A percentile compares a stretch with the other conserved stretches of the same genome.
Evolutionary conservation across 1,140 invertebrate species (phyloP).

Genomic region (Pogonognathellus flavescens): DNA sequence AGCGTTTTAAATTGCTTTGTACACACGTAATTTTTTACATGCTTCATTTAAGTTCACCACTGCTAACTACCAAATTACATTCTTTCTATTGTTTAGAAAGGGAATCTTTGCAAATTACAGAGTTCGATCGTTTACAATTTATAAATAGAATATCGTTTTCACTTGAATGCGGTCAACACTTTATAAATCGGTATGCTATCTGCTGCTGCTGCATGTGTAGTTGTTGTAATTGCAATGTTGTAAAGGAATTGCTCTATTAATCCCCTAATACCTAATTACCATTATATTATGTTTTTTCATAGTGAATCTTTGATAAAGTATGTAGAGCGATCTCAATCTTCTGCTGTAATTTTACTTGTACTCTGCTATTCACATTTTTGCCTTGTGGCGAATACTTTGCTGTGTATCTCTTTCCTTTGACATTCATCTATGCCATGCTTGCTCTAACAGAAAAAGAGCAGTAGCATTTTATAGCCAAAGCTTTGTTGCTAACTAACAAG

Average conservation of each 20-base stretch:
- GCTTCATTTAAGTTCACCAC: not conserved
- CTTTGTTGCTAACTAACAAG: too few relatives aligned
- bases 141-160: conserved; percentile 36
- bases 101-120: conserved; percentile 8
- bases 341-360: conserved; percentile 17
- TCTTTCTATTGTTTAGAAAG: conserved; percentile 19
- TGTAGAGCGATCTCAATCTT: conserved; percentile 41
- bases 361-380: not conserved
- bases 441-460: too few relatives aligned
- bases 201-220: not conserved
- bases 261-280: conserved; percentile 28
- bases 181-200: conserved; percentile 18
- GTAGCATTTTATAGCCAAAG: too few relatives aligned
- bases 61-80: conserved; percentile 3
- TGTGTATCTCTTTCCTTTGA: conserved; percentile 25
- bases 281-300: not conserved
- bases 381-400: conserved; percentile 24
- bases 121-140: not conserved
- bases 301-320: conserved; percentile 32
- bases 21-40: too few relatives aligned
- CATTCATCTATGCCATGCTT: not conserved
- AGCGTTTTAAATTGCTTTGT: not conserved
- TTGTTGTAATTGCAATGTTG: not conserved
- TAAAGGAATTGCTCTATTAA: conserved; percentile 38
- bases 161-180: conserved; percentile 45